Percentiles rank a stretch among this genome's conserved stretches.
Conservation (phyloP, 2,113 vertebrate genomes). For the Manacus vitellinus region DNA sequence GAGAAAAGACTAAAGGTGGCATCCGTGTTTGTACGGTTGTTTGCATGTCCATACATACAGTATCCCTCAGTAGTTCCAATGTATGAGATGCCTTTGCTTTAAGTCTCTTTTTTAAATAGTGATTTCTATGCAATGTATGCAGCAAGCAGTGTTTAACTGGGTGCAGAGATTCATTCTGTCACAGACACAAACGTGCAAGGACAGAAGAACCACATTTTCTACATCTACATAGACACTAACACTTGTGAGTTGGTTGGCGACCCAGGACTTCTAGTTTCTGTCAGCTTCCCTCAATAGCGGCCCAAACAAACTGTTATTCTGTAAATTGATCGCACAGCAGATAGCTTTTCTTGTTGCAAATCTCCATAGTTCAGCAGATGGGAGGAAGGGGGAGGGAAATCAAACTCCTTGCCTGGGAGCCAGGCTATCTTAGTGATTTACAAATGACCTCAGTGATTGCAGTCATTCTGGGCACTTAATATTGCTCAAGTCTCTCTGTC, state of each 20-base stretch:
- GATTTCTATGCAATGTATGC: background rate
- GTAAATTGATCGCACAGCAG: background rate
- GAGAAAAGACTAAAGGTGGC: background rate
- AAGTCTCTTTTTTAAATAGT: background rate
- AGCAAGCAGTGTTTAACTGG: background rate
- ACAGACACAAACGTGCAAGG: background rate
- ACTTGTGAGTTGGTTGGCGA: background rate
- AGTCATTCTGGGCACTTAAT: background rate
- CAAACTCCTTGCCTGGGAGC: background rate
- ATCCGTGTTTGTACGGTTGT: background rate
- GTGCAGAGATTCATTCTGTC: background rate
- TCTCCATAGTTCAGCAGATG: background rate
- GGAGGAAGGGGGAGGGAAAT: background rate
- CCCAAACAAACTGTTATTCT: background rate
- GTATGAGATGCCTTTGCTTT: background rate
- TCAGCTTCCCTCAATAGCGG: background rate
- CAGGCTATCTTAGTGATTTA: background rate
- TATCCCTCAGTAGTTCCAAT: background rate
- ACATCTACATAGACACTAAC: background rate
- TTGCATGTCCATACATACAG: fast-evolving
- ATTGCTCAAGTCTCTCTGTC: background rate
- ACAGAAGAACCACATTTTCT: background rate
- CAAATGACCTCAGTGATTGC: background rate
- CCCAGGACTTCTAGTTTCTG: background rate
- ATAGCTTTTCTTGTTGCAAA: background rate